These are phyloP conservation scores for Ailuropoda melanoleuca DNA, from an alignment of 2,113 vertebrate species.

Conservation along the genomic window DNA sequence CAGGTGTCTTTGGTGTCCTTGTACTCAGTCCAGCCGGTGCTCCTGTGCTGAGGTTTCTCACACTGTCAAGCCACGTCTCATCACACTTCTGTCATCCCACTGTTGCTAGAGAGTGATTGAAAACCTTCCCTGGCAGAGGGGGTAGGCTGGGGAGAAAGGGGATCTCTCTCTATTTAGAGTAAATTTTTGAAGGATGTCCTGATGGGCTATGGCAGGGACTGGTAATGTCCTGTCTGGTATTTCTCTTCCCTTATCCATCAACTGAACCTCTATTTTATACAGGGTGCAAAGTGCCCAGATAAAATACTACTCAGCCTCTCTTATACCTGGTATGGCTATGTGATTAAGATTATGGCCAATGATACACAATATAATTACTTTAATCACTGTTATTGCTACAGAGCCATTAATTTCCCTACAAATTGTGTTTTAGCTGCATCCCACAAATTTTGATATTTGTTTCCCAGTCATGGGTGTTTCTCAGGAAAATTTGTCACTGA, in stretches of 20 bases:
- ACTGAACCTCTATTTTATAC: not conserved
- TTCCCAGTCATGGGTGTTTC: not conserved
- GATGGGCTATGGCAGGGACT: not conserved
- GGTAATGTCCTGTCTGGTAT: not conserved
- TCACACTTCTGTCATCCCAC: not conserved
- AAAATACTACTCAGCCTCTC: not conserved
- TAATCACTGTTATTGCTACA: not conserved
- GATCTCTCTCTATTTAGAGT: not conserved
- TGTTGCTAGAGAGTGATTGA: not conserved
- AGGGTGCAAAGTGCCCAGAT: not conserved
- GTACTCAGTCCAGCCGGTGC: no score
- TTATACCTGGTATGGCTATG: not conserved
- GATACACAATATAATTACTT: not conserved
- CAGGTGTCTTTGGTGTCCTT: not conserved
- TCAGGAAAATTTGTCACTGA: not conserved
- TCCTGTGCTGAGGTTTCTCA: not conserved
- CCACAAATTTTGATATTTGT: not conserved
- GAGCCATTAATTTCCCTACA: not conserved
- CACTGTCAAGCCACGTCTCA: not conserved
- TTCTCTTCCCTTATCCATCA: not conserved
- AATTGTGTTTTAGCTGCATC: not conserved
- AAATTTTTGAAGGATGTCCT: not conserved
- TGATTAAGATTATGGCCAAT: not conserved
- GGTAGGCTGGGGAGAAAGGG: not conserved
- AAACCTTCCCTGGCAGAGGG: not conserved